Evolutionary conservation across 2,797 vertebrate species (phyloP).

Genomic region (Nyctalus aviator): DNA sequence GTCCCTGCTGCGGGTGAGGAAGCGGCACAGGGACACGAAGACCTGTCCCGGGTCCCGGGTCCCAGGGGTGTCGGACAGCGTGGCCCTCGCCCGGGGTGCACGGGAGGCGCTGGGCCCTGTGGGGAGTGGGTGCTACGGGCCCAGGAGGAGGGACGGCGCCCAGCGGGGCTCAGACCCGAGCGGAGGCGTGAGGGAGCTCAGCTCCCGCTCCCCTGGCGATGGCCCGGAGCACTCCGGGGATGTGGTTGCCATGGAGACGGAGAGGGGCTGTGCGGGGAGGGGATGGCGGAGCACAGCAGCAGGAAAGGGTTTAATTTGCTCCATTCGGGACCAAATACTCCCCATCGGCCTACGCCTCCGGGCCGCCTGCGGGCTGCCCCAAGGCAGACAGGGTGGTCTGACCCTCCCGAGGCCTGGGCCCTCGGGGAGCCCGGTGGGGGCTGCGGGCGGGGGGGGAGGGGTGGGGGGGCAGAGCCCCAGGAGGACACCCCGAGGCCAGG

Average conservation of each 20-base stretch:
- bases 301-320: too few species aligned
- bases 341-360: neutral
- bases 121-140: neutral
- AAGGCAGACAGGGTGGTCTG: neutral
- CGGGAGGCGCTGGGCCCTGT: neutral
- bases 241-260: neutral
- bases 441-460: too few species aligned
- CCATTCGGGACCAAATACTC: too few species aligned
- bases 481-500: neutral
- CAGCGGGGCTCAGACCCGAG: rapidly evolving
- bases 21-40: neutral
- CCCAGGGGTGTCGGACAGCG: neutral
- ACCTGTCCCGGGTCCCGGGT: neutral
- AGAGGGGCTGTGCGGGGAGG: neutral
- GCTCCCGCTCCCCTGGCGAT: rapidly evolving
- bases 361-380: neutral
- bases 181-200: rapidly evolving
- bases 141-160: neutral
- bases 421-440: neutral
- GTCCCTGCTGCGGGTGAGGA: neutral
- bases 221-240: neutral
- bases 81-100: neutral
- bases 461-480: neutral
- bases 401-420: neutral
- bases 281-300: rapidly evolving